Evolutionary conservation across 2,797 vertebrate species (phyloP), one percentile per base, ranked within the genome.

Genomic region (Enteromius thamalakanensis): DNA sequence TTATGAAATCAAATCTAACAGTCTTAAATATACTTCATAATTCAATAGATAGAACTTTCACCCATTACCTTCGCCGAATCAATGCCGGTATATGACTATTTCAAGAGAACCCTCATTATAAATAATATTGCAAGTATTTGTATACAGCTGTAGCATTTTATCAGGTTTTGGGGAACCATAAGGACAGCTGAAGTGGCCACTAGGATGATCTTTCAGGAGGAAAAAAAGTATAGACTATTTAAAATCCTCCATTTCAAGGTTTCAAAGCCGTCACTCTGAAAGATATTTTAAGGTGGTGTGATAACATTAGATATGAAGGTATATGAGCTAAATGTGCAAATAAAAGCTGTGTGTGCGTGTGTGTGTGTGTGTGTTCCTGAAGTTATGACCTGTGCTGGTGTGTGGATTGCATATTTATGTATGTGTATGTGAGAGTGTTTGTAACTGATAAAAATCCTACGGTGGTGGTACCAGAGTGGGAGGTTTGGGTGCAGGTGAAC

Each of bases 271-370:
- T 55, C 40, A 76, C 58, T 68, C 69, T 15, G 47, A 21, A 80
- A 68, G 53, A 71, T 80, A 26, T 62, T 37, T 19, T 6, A 49
- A 45, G 21, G 21, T 51, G 71, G 15, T 32, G n/a, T 70, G 21
- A 77, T 26, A 82, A 32, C 19, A 53, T 40, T 10, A 40, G 6
- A 55, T 76, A 45, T 67, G 71, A 53, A 15, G 45, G 51, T 47
- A 47, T 60, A 47, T 42, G 53, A 71, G 68, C 40, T 62, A 71
- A 71, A 75, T 70, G 82, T 83, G 82, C 82, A 83, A 83, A 83
- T 60, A 12, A 77, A 55, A 42, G n/a, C n/a, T 23, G 8, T 65
- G 34, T 32, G 64, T 76, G 60, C 1, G 26, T 1, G 26, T 26
- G 26, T 37, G 37, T 82, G 55, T 72, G 32, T 37, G 40, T 82